phyloP scores from a whole-genome alignment of 1,140 invertebrate species.

The Cherax quadricarinatus region DNA sequence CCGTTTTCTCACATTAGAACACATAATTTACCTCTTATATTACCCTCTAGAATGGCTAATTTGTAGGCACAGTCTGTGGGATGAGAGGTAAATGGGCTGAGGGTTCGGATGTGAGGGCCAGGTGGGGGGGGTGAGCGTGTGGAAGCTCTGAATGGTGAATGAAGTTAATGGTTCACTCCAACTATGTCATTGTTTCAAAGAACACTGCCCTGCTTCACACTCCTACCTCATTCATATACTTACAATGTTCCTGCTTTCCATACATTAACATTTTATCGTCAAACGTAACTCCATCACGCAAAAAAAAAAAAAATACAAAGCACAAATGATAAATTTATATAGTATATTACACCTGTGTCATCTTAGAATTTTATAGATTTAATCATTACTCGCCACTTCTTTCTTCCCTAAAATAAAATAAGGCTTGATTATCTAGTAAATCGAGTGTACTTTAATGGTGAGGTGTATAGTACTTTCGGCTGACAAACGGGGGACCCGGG shows the following conservation, averaged over 20 bases:
- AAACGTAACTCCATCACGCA: not conserved
- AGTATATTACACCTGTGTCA: not conserved
- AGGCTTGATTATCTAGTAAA: too few species aligned
- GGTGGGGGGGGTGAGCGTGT: not conserved
- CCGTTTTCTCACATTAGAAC: not conserved
- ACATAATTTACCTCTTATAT: too few species aligned
- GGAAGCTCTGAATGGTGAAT: not conserved
- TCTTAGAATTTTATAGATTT: too few species aligned
- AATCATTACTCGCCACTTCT: too few species aligned
- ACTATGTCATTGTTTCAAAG: not conserved
- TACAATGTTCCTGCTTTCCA: not conserved
- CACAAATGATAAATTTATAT: not conserved
- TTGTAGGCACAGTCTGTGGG: too few species aligned
- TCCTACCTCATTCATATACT: not conserved
- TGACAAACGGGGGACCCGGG: too few species aligned
- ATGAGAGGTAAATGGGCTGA: not conserved
- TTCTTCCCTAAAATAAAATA: too few species aligned
- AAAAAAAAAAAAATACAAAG: not conserved
- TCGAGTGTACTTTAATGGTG: too few species aligned
- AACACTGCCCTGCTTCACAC: not conserved
- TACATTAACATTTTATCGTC: not conserved
- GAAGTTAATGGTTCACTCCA: not conserved
- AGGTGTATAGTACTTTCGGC: too few species aligned
- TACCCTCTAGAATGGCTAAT: too few species aligned
- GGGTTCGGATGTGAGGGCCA: too few species aligned